A percentile compares a stretch with the other conserved stretches of the same genome.
Conservation (phyloP, 2,113 vertebrate genomes). For the Platycercus adscitus region DNA sequence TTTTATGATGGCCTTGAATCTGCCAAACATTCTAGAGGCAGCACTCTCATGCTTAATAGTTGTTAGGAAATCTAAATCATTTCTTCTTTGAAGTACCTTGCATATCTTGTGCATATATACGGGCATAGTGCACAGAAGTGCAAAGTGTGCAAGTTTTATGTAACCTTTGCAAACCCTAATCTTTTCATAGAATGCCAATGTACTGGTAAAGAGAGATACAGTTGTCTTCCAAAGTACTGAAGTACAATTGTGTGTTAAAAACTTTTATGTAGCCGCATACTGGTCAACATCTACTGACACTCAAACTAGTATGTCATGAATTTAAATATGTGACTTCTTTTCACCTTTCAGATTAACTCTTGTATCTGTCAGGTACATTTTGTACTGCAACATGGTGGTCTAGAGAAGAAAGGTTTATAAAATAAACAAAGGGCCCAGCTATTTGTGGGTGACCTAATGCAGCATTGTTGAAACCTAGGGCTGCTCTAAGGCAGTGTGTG, state of each 20-base stretch:
- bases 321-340: conserved; percentile 32
- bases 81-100: not conserved
- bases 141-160: not conserved
- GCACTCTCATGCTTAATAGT: not conserved
- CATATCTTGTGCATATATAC: not conserved
- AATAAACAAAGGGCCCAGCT: not conserved
- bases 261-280: not conserved
- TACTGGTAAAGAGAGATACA: not conserved
- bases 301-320: not conserved
- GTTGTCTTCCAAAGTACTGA: not conserved
- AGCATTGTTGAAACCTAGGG: not conserved
- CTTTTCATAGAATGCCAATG: not conserved
- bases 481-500: not conserved
- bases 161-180: not conserved
- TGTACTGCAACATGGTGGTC: not conserved
- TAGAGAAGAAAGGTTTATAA: not conserved
- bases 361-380: not conserved
- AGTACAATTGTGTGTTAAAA: not conserved
- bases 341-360: not conserved
- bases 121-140: not conserved
- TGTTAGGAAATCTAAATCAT: not conserved
- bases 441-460: not conserved
- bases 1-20: not conserved
- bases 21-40: not conserved
- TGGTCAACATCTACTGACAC: not conserved